phyloP scores from a whole-genome alignment of 2,888 invertebrate genomes.

The Ctenicera cuprea region DNA sequence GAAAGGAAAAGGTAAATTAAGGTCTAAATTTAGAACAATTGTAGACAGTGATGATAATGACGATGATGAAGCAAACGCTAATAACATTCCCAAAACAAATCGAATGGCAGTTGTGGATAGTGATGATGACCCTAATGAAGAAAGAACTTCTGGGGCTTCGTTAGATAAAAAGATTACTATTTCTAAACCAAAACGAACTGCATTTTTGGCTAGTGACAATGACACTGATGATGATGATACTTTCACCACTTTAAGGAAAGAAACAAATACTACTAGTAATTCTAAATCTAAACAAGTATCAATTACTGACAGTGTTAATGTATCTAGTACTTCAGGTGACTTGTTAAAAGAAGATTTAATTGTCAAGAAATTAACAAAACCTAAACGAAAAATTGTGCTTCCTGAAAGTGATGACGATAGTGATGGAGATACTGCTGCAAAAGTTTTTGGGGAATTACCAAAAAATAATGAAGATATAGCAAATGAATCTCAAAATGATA shows the following conservation, averaged over 20 bases:
- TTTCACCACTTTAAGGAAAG: background rate
- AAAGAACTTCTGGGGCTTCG: too few species aligned
- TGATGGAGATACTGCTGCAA: background rate
- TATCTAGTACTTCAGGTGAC: too few species aligned
- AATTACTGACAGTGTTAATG: background rate
- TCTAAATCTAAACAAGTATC: background rate
- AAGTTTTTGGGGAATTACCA: background rate
- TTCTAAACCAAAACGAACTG: background rate
- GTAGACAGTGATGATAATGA: constrained; percentile 14
- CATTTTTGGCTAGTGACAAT: constrained; percentile 49
- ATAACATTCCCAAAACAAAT: too few species aligned
- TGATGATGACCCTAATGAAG: too few species aligned
- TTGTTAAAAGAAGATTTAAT: background rate
- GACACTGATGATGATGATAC: constrained; percentile 38
- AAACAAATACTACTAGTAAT: background rate
- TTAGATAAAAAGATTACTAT: too few species aligned
- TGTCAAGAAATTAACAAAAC: background rate
- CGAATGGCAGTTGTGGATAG: too few species aligned
- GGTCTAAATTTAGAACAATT: constrained; percentile 4
- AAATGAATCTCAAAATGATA: background rate
- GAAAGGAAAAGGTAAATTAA: constrained; percentile 27
- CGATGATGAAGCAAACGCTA: constrained; percentile 6
- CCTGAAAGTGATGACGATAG: constrained; percentile 20
- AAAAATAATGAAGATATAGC: background rate
- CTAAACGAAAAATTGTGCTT: background rate